phyloP scores from a whole-genome alignment of 2,797 vertebrate species.

The Tolypeutes matacus region DNA sequence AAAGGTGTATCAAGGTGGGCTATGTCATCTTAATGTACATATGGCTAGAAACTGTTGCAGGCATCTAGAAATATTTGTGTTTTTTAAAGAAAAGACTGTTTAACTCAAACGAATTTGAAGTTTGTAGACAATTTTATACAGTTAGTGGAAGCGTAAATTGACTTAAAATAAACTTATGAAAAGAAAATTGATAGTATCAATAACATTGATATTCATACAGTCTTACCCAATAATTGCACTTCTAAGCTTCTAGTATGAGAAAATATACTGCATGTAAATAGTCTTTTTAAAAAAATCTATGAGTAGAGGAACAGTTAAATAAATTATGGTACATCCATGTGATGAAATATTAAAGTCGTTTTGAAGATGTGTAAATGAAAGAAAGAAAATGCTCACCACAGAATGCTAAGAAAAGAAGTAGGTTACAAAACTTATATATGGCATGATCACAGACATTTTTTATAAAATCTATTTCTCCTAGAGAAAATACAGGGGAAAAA shows the following conservation, averaged over 20 bases:
- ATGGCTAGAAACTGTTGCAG: background rate
- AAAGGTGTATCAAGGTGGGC: background rate
- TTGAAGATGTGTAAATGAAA: conserved; percentile 10
- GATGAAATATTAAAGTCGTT: background rate
- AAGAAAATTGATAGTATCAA: conserved; percentile 13
- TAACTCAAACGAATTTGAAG: background rate
- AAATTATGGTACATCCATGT: background rate
- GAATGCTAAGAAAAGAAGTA: conserved; percentile 19
- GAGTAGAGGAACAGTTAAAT: background rate
- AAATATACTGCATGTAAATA: background rate
- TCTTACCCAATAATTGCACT: background rate
- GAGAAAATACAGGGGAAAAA: background rate
- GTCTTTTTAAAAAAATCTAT: background rate
- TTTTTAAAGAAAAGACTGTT: background rate
- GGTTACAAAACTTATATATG: background rate
- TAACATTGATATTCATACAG: background rate
- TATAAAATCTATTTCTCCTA: background rate
- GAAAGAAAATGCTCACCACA: background rate
- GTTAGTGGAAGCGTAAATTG: background rate
- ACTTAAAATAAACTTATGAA: background rate
- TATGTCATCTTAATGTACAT: background rate
- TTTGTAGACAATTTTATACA: background rate
- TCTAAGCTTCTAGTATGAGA: background rate
- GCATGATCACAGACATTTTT: background rate
- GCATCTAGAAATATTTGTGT: background rate